A percentile compares a stretch with the other conserved stretches of the same genome.
phyloP scores from a whole-genome alignment of 2,113 vertebrate genomes.

The Malurus cyaneus region DNA sequence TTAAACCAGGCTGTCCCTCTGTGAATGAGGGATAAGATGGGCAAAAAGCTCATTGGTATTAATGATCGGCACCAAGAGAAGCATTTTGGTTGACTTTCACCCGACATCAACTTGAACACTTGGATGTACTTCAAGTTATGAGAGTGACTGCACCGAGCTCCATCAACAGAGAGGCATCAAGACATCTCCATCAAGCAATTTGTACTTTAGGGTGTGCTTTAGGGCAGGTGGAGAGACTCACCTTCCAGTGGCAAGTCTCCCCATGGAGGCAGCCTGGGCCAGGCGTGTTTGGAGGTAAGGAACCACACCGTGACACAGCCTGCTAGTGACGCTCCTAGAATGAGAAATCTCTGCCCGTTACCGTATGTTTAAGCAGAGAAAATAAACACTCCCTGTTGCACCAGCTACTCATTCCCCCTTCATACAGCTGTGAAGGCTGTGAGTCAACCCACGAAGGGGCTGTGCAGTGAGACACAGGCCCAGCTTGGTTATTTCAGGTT shows the following conservation, averaged over 20 bases:
- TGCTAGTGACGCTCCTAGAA: not conserved
- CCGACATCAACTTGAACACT: not conserved
- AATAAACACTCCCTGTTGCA: not conserved
- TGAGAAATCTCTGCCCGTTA: not conserved
- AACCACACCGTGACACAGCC: rapidly evolving
- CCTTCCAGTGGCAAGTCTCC: rapidly evolving
- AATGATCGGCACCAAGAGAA: not conserved
- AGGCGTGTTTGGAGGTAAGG: not conserved
- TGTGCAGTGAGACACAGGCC: not conserved
- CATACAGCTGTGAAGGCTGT: not conserved
- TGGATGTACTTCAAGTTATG: not conserved
- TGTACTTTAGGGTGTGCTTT: not conserved
- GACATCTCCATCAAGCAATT: not conserved
- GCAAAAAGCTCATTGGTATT: not conserved
- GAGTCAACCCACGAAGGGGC: not conserved
- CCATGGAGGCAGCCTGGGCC: not conserved
- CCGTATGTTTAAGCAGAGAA: not conserved
- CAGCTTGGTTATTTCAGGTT: not conserved
- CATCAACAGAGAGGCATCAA: not conserved
- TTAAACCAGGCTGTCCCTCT: not conserved
- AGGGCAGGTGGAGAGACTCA: not conserved
- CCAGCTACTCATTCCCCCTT: not conserved
- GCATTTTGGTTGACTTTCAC: not conserved
- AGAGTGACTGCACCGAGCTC: not conserved
- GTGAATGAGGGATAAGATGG: not conserved